Conservation (phyloP, 2,797 vertebrate genomes). For the Lepidocolaptes lacrymiger region DNA sequence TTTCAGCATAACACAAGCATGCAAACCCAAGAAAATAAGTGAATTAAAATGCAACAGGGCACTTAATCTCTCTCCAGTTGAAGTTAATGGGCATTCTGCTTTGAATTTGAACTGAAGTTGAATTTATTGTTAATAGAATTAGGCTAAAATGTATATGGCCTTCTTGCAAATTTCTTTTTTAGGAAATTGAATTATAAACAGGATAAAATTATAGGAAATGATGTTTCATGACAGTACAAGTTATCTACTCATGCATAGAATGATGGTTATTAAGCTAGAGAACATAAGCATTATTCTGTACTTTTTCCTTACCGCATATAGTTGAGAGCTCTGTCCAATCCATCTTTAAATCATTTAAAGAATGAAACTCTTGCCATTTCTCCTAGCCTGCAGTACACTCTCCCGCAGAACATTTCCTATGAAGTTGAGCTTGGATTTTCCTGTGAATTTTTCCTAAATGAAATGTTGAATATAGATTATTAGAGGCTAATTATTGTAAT, state of each 20-base stretch:
- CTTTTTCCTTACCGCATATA: background rate
- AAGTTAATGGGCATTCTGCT: slow-evolving; percentile 43
- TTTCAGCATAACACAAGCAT: background rate
- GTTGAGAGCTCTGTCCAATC: background rate
- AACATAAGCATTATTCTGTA: background rate
- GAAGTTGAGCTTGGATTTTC: background rate
- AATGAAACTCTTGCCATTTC: background rate
- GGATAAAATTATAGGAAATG: slow-evolving; percentile 41
- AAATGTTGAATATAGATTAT: background rate
- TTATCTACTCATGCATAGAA: background rate
- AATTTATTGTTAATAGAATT: slow-evolving; percentile 43
- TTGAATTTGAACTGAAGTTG: slow-evolving; percentile 42
- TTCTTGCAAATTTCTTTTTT: background rate
- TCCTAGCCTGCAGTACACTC: background rate
- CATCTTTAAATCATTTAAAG: background rate
- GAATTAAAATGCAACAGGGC: slow-evolving; percentile 15
- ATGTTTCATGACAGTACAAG: background rate
- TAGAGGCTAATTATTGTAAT: background rate
- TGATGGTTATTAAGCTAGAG: background rate
- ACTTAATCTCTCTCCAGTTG: background rate
- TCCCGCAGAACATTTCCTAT: background rate
- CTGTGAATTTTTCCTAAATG: background rate
- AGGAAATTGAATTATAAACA: slow-evolving; percentile 50
- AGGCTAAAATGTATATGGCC: background rate
- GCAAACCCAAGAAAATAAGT: slow-evolving; percentile 16